Evolutionary conservation across 1,140 invertebrate genomes (phyloP), one percentile per base, ranked within the genome.

Genomic region (Zophobas atratus): DNA sequence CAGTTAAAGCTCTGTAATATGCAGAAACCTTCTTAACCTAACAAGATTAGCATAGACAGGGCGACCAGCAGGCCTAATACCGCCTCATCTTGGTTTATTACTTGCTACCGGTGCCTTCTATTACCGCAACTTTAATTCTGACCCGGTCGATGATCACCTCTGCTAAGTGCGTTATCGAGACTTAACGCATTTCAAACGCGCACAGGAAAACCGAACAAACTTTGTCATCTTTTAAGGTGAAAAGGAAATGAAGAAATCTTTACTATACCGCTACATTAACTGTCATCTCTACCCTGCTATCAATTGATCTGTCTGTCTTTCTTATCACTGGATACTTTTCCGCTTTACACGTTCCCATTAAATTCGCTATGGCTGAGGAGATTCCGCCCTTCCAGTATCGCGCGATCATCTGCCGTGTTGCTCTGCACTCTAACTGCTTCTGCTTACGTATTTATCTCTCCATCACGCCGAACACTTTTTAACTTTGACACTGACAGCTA

Each of bases 1-100:
- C 71, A 78, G 79, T 81, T 84, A 89, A 89, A 90, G 88, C 89
- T 89, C 86, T 82, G 88, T 91, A 89, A 90, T 91, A 90, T 90
- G 89, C 89, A 89, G 89, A 90, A 90, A 90, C 89, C 90, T 90
- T 90, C 89, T 90, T 91, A 90, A 89, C 89, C 89, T 90, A 91
- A 91, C 90, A 90, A 88, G 90, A 91, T 91, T 91, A 91, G 88
- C 89, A 88, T 88, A 88, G 86, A 88, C 89, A 90, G 88, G 88
- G 75, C 80, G 82, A 80, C 79, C 80, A 83, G 74, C 76, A 78
- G 76, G 79, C 77, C 80, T 84, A 84, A 85, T 82, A 80, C 81
- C 81, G 75, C 72, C 80, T 77, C 75, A 77, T 84, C 76, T 77
- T 76, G 77, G 81, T 82, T 83, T 83, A 84, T 83, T 83, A 83